phyloP scores from a whole-genome alignment of 2,113 vertebrate genomes.

The Hiodon tergisus region DNA sequence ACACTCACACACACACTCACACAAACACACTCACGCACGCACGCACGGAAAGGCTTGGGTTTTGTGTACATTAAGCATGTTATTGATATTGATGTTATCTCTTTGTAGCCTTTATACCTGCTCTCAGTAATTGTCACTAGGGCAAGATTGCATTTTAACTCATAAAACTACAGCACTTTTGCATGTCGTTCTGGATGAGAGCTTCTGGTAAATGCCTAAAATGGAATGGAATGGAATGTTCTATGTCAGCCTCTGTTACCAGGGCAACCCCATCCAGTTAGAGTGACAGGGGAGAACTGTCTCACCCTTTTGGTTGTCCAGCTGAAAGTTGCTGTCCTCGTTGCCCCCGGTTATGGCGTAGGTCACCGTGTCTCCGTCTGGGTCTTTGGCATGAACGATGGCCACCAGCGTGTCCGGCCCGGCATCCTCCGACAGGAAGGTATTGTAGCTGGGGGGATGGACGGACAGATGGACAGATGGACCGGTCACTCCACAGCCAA shows the following conservation, averaged over 20 bases:
- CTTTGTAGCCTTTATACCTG: not conserved
- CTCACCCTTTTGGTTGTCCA: conserved; percentile 81
- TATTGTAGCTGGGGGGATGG: conserved; percentile 67
- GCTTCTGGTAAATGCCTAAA: not conserved
- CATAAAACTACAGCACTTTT: no score
- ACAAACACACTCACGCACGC: no score
- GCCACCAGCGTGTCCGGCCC: conserved; percentile 80
- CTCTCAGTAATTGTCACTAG: no score
- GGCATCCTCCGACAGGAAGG: conserved; percentile 83
- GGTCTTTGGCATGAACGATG: conserved; percentile 77
- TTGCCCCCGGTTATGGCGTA: conserved; percentile 81
- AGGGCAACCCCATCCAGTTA: conserved; percentile 12
- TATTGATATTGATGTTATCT: not conserved
- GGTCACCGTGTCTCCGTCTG: conserved; percentile 74
- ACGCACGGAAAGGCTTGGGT: no score
- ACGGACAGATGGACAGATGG: not conserved
- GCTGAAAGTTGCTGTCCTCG: conserved; percentile 80
- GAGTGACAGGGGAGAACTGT: not conserved
- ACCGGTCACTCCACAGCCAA: not conserved
- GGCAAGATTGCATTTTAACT: no score
- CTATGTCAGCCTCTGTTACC: conserved; percentile 17
- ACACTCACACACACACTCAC: no score
- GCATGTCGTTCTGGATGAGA: no score
- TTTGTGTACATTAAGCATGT: no score
- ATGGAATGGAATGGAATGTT: not conserved